Conservation (phyloP, 2,888 invertebrate genomes). For the Pasiphila rectangulata region DNA sequence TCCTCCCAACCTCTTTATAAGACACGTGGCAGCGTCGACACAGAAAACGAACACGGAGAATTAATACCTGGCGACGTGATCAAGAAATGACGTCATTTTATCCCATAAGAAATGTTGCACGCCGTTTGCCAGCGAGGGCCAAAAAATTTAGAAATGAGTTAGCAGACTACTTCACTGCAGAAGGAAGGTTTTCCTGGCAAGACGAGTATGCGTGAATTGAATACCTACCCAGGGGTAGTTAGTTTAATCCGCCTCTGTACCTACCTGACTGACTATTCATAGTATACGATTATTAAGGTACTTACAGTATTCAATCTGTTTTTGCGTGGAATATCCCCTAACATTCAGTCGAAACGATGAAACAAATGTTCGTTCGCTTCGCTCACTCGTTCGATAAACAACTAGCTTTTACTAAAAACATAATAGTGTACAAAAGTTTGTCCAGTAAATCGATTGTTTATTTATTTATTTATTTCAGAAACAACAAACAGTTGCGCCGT, state of each 20-base stretch:
- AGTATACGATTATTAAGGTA: constrained; percentile 1
- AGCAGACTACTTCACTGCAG: constrained; percentile 17
- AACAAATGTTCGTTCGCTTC: no score
- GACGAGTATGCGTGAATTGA: constrained; percentile 15
- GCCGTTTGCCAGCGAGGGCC: constrained; percentile 9
- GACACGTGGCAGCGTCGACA: constrained; percentile 6
- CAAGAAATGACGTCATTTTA: constrained; percentile 12
- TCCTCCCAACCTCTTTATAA: constrained; percentile 10
- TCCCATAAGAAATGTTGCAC: constrained; percentile 14
- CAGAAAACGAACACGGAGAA: constrained; percentile 13
- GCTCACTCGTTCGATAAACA: no score
- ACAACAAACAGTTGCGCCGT: no score
- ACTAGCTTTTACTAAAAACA: no score
- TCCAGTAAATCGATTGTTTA: no score
- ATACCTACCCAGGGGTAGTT: constrained; percentile 6
- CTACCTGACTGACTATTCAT: not conserved
- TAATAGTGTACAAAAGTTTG: no score
- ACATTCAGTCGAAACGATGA: no score
- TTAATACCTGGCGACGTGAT: constrained; percentile 14
- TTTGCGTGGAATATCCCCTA: constrained; percentile 18
- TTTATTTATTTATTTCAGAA: no score
- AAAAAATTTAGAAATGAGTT: constrained; percentile 21
- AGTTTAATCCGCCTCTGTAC: not conserved
- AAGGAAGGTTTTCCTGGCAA: constrained; percentile 18
- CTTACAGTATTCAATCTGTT: constrained; percentile 20